Evolutionary conservation across 2,888 invertebrate species (phyloP).

Genomic region (Biston betularia): DNA sequence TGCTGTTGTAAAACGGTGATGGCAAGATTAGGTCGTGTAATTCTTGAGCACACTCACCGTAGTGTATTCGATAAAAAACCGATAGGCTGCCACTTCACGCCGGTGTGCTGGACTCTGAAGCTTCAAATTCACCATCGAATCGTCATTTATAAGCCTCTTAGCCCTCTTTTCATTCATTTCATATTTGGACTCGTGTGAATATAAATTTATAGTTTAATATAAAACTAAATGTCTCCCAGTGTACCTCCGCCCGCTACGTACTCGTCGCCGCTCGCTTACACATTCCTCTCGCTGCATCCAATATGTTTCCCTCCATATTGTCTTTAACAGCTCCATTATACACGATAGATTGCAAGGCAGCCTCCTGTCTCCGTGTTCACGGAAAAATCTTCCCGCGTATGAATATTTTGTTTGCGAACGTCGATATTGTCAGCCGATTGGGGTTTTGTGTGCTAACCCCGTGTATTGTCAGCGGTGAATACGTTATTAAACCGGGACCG

Average conservation of each 20-base stretch:
- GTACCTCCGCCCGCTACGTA: slow-evolving; percentile 44
- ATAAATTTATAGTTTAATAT: too few species aligned
- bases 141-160: too few species aligned
- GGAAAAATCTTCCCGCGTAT: slow-evolving; percentile 61
- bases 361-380: slow-evolving; percentile 35
- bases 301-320: slow-evolving; percentile 84
- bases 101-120: too few species aligned
- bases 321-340: slow-evolving; percentile 86
- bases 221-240: slow-evolving; percentile 43
- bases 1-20: too few species aligned
- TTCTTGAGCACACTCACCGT: too few species aligned
- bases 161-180: too few species aligned
- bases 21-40: too few species aligned
- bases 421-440: slow-evolving; percentile 28
- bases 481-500: slow-evolving; percentile 7
- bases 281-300: slow-evolving; percentile 84
- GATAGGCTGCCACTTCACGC: too few species aligned
- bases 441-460: slow-evolving; percentile 18
- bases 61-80: too few species aligned
- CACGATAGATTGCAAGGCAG: slow-evolving; percentile 68
- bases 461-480: slow-evolving; percentile 13
- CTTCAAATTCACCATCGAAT: too few species aligned
- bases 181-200: too few species aligned
- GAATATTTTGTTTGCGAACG: slow-evolving; percentile 69
- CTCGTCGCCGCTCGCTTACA: slow-evolving; percentile 80